These are phyloP conservation scores for Dryoscopus gambensis DNA, from an alignment of 2,113 vertebrate species.

Conservation along the genomic window DNA sequence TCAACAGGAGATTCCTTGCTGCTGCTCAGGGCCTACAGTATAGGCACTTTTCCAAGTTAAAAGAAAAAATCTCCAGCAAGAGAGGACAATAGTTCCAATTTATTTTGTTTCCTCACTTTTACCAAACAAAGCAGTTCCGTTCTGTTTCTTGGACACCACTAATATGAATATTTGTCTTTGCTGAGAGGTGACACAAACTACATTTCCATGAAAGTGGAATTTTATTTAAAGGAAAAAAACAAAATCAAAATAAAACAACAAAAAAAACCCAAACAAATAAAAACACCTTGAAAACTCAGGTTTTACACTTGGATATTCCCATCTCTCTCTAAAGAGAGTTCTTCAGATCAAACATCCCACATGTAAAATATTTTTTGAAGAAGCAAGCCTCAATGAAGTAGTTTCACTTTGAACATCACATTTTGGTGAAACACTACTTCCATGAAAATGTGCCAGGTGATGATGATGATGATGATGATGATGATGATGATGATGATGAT, in stretches of 20 bases:
- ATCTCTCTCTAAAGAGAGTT: background rate
- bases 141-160: background rate
- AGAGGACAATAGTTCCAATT: background rate
- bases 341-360: background rate
- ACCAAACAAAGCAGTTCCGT: background rate
- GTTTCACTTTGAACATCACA: background rate
- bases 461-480: background rate
- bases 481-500: background rate
- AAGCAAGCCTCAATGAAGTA: background rate
- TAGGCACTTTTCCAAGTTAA: background rate
- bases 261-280: background rate
- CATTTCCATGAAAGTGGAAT: background rate
- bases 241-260: background rate
- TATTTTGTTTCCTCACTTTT: background rate
- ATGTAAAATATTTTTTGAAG: background rate
- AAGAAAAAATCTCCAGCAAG: background rate
- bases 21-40: background rate
- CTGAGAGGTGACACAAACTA: background rate
- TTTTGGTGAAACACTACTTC: background rate
- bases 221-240: background rate
- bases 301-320: background rate
- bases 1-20: background rate
- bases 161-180: background rate
- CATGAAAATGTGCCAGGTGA: background rate
- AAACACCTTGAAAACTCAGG: background rate